Evolutionary conservation across 2,113 vertebrate genomes (phyloP).

Genomic region (Thinocorus orbignyianus): DNA sequence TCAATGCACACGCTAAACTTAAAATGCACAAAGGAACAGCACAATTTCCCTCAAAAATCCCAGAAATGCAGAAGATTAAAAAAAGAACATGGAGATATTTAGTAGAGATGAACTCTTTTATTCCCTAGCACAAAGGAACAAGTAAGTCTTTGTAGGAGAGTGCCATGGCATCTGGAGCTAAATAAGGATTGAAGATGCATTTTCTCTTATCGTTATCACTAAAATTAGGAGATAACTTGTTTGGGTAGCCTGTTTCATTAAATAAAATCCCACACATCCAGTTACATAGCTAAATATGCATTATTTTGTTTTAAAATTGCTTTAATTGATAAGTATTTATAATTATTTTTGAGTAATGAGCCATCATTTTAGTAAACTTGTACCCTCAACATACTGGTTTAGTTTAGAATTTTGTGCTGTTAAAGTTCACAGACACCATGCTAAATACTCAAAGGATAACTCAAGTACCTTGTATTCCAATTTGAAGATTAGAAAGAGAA

Average conservation of each 20-base stretch:
- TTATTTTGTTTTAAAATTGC: not conserved
- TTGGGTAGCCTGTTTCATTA: not conserved
- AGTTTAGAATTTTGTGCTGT: not conserved
- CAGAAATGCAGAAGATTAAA: not conserved
- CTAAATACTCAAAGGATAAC: not conserved
- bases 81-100: not conserved
- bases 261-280: not conserved
- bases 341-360: not conserved
- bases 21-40: not conserved
- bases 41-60: not conserved
- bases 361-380: not conserved
- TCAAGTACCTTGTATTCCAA: not conserved
- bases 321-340: not conserved
- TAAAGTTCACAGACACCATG: not conserved
- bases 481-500: not conserved
- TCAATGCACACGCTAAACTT: conserved; percentile 10
- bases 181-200: not conserved
- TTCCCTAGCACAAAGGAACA: not conserved
- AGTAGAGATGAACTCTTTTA: not conserved
- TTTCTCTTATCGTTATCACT: not conserved
- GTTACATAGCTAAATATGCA: not conserved
- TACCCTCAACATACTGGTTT: not conserved
- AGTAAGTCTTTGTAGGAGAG: not conserved
- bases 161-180: not conserved
- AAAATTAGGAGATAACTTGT: not conserved